phyloP scores from a whole-genome alignment of 2,113 vertebrate species.

The Ivindomyrus marchei region DNA sequence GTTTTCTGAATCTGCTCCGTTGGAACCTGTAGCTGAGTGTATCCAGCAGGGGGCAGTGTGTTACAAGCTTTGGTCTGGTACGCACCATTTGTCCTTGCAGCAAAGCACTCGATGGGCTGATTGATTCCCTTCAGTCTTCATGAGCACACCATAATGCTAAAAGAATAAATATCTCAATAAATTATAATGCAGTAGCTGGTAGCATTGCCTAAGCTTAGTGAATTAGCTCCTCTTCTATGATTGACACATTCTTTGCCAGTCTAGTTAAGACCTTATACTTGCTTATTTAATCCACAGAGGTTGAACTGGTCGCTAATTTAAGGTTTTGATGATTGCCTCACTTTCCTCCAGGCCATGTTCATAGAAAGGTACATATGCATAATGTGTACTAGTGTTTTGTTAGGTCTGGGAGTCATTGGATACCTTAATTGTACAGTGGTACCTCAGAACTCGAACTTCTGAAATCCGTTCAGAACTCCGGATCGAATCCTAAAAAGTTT shows the following conservation, averaged over 20 bases:
- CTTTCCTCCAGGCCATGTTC: background rate
- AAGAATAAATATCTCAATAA: background rate
- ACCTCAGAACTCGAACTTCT: no score
- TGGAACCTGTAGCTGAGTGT: background rate
- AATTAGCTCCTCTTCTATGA: background rate
- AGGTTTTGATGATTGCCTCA: background rate
- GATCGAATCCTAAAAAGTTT: no score
- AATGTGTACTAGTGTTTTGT: background rate
- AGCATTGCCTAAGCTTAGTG: background rate
- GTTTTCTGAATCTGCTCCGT: background rate
- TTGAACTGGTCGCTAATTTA: background rate
- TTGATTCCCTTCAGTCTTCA: background rate
- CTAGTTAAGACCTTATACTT: background rate
- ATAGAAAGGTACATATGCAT: background rate
- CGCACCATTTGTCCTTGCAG: background rate
- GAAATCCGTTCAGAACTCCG: no score
- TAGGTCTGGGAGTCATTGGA: background rate
- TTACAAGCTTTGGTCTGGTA: background rate
- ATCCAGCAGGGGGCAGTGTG: conserved; percentile 35
- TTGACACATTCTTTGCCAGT: background rate
- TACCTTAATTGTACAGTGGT: background rate
- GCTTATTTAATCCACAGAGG: background rate
- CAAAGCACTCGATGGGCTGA: background rate
- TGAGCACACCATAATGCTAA: background rate
- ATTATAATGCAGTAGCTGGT: background rate